A percentile compares a stretch with the other conserved stretches of the same genome.
phyloP scores from a whole-genome alignment of 2,888 invertebrate species.

The Clitarchus hookeri region DNA sequence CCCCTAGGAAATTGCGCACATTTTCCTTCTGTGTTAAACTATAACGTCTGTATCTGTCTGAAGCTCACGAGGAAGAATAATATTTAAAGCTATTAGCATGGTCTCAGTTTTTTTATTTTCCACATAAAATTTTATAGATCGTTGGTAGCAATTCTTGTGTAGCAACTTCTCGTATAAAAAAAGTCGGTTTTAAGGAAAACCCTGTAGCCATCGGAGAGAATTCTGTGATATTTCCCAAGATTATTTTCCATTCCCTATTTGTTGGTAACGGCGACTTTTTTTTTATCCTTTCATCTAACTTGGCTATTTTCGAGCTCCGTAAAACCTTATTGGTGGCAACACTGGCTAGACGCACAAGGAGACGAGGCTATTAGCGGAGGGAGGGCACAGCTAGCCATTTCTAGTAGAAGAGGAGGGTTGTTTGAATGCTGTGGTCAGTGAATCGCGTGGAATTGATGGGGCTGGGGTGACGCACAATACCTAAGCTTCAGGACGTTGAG shows the following conservation, averaged over 20 bases:
- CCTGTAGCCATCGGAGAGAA: neutral
- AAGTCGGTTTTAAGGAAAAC: neutral
- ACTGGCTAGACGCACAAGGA: neutral
- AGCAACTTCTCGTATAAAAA: too few relatives aligned
- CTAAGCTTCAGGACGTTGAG: neutral
- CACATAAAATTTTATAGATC: too few relatives aligned
- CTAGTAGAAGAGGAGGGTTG: neutral
- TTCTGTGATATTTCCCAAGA: neutral
- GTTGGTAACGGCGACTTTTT: neutral
- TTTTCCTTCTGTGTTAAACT: too few relatives aligned
- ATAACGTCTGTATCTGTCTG: too few relatives aligned
- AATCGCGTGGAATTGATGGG: neutral
- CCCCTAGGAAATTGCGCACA: too few relatives aligned
- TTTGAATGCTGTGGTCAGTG: neutral
- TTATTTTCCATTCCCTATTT: neutral
- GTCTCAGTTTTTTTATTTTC: too few relatives aligned
- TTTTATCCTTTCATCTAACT: conserved; percentile 2
- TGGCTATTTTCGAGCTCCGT: neutral
- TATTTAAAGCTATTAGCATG: too few relatives aligned
- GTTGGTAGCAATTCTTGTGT: too few relatives aligned
- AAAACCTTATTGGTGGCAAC: neutral
- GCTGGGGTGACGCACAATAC: neutral
- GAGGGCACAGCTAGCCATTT: neutral
- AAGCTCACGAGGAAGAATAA: too few relatives aligned
- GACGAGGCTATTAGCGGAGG: neutral